phyloP scores from a whole-genome alignment of 1,140 invertebrate species.

The Drosophila tristis region DNA sequence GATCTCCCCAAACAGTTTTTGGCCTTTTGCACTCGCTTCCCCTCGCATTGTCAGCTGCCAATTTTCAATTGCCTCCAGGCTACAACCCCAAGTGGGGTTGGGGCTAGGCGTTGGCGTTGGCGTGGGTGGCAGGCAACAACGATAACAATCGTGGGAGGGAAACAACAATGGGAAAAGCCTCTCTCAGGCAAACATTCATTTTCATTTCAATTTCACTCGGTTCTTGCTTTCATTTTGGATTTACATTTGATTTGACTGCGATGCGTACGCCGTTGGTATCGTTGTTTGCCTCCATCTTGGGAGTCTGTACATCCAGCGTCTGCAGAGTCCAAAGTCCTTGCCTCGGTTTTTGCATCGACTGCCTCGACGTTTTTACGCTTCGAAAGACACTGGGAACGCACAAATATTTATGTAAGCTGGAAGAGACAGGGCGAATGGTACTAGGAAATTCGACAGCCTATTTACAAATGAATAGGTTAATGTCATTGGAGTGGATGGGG shows the following conservation, averaged over 20 bases:
- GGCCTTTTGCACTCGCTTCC: constrained; percentile 30
- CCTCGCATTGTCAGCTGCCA: constrained; percentile 69
- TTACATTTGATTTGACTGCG: constrained; percentile 81
- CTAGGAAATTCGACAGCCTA: constrained; percentile 74
- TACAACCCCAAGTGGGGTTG: constrained; percentile 14
- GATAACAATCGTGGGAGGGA: constrained; percentile 40
- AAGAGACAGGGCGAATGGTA: constrained; percentile 53
- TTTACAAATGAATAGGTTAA: constrained; percentile 83
- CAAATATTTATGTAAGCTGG: constrained; percentile 77
- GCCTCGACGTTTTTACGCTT: constrained; percentile 70
- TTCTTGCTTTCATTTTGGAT: constrained; percentile 79
- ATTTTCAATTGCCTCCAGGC: constrained; percentile 74
- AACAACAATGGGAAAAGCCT: constrained; percentile 31
- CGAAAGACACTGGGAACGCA: constrained; percentile 62
- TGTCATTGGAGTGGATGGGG: constrained; percentile 39
- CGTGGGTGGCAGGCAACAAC: constrained; percentile 35
- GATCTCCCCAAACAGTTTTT: constrained; percentile 29
- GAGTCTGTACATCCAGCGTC: too few relatives aligned
- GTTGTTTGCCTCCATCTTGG: constrained; percentile 13
- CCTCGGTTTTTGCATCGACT: constrained; percentile 25
- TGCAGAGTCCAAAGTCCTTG: constrained; percentile 25
- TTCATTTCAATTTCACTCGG: constrained; percentile 80
- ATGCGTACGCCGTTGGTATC: constrained; percentile 33
- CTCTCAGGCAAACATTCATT: constrained; percentile 54
- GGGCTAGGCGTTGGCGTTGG: constrained; percentile 47